phyloP scores from a whole-genome alignment of 2,113 vertebrate genomes.

The Dicaeum eximium region DNA sequence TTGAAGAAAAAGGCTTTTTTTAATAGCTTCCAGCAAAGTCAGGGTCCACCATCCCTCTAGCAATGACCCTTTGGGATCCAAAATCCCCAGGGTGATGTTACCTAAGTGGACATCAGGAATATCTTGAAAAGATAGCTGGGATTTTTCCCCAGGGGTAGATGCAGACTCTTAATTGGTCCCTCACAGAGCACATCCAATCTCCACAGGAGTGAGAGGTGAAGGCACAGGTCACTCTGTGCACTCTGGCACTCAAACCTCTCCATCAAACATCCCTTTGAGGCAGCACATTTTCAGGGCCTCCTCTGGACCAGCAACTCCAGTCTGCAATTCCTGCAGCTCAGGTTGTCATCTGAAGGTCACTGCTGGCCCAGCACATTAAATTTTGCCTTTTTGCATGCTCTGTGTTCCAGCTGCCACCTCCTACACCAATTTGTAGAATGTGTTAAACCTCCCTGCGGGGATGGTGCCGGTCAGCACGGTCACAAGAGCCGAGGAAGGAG shows the following conservation, averaged over 20 bases:
- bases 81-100: neutral
- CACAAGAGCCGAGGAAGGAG: constrained; percentile 78
- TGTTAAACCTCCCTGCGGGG: constrained; percentile 85
- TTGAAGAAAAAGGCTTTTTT: neutral
- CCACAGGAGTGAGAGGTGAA: neutral
- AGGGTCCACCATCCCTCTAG: neutral
- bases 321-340: neutral
- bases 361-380: neutral
- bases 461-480: constrained; percentile 81
- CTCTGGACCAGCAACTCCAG: neutral
- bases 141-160: neutral
- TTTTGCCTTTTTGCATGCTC: neutral
- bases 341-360: neutral
- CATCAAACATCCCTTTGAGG: neutral
- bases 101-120: neutral
- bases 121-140: neutral
- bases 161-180: neutral
- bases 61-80: neutral
- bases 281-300: neutral
- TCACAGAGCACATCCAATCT: neutral
- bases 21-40: neutral
- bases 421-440: constrained; percentile 78
- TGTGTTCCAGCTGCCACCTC: constrained; percentile 63
- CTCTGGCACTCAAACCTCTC: neutral
- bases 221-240: neutral